Percentiles rank a stretch among this genome's conserved stretches.
Evolutionary conservation across 1,140 invertebrate species (phyloP).

Genomic region (Oncopeltus fasciatus): DNA sequence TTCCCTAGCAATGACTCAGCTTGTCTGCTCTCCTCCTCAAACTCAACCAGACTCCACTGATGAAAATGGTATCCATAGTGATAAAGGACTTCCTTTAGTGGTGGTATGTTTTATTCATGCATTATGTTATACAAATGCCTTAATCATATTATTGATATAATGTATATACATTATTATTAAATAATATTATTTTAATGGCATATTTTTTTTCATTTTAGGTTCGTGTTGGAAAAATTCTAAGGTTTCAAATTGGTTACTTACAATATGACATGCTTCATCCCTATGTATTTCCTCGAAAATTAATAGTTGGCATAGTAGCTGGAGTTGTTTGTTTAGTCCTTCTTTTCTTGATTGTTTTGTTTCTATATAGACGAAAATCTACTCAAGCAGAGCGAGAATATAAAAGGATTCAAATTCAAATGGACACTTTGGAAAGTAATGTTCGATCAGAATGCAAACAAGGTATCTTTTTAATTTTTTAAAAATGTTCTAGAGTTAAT

Average conservation of each 20-base stretch:
- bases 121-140: no score
- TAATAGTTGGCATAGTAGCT: slow-evolving; percentile 68
- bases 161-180: neutral
- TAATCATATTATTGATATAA: no score
- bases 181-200: neutral
- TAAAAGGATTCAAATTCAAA: slow-evolving; percentile 95
- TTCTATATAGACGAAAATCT: slow-evolving; percentile 79
- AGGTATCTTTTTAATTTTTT: slow-evolving; percentile 33
- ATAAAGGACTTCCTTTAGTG: slow-evolving; percentile 67
- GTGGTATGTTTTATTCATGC: slow-evolving; percentile 42
- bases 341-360: slow-evolving; percentile 68
- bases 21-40: slow-evolving; percentile 80
- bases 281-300: slow-evolving; percentile 73
- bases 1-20: slow-evolving; percentile 69
- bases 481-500: no score
- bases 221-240: slow-evolving; percentile 67
- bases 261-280: slow-evolving; percentile 69
- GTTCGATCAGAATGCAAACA: slow-evolving; percentile 95
- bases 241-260: slow-evolving; percentile 75
- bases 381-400: slow-evolving; percentile 91
- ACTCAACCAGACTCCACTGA: slow-evolving; percentile 72
- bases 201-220: slow-evolving; percentile 21
- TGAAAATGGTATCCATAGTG: slow-evolving; percentile 61
- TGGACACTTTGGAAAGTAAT: slow-evolving; percentile 97
- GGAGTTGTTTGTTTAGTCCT: slow-evolving; percentile 70